A percentile compares a stretch with the other conserved stretches of the same genome.
Evolutionary conservation across 2,113 vertebrate species (phyloP).

Genomic region (Calidris pygmaea): DNA sequence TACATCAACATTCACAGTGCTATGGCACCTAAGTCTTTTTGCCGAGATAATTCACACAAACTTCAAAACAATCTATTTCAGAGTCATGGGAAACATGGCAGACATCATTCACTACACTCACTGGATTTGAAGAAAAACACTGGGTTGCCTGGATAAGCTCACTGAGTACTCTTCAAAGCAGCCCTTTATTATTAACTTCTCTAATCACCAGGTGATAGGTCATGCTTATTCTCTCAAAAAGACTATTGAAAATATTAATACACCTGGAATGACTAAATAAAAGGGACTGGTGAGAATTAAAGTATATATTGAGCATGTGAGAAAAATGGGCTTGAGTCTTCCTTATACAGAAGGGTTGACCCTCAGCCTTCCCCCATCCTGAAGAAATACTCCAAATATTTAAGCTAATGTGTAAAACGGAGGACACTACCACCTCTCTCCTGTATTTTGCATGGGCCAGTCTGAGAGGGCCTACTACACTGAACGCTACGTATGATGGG

Average conservation of each 20-base stretch:
- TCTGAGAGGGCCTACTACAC: not conserved
- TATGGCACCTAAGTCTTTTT: not conserved
- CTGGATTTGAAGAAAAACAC: not conserved
- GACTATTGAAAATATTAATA: not conserved
- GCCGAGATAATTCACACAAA: not conserved
- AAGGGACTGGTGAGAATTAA: not conserved
- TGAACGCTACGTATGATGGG: rapidly evolving
- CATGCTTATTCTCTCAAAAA: not conserved
- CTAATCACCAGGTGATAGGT: not conserved
- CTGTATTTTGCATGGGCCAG: not conserved
- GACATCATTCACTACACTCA: not conserved
- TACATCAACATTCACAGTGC: not conserved
- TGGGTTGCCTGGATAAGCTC: not conserved
- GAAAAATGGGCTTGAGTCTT: not conserved
- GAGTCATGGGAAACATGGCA: not conserved
- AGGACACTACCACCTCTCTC: not conserved
- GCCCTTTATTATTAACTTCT: not conserved
- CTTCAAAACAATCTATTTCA: not conserved
- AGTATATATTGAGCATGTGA: not conserved
- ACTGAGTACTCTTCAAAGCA: not conserved
- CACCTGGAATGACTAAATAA: not conserved
- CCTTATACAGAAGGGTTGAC: not conserved
- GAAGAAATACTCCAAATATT: not conserved
- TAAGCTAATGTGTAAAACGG: not conserved
- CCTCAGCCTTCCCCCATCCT: not conserved